A percentile compares a stretch with the other conserved stretches of the same genome.
phyloP scores from a whole-genome alignment of 35 echinoderm and acorn worm genomes.

The Patiria miniata region DNA sequence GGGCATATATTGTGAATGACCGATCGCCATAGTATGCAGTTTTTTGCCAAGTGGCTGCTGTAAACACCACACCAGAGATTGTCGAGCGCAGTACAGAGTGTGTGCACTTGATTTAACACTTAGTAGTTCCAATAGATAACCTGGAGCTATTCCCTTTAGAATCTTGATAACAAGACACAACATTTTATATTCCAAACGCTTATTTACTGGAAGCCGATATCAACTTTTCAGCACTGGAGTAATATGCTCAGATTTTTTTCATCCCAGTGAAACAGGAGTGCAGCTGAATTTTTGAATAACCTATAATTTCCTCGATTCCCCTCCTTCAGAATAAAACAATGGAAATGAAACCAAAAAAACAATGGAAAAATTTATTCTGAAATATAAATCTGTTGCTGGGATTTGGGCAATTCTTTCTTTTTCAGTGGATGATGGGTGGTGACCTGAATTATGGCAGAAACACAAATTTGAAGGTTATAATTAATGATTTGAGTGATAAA shows the following conservation, averaged over 20 bases:
- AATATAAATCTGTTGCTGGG: too few relatives aligned
- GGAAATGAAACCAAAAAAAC: too few relatives aligned
- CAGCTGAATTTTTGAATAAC: conserved; percentile 14
- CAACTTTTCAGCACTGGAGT: not conserved
- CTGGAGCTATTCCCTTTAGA: conserved; percentile 2
- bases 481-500: too few relatives aligned
- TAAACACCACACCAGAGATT: not conserved
- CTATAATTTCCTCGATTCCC: conserved; percentile 5
- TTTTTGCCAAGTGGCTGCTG: not conserved
- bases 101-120: not conserved
- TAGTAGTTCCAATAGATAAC: not conserved
- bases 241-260: conserved; percentile 7
- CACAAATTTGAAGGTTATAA: too few relatives aligned
- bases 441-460: too few relatives aligned
- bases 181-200: not conserved
- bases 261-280: not conserved
- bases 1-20: not conserved
- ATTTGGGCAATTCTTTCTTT: too few relatives aligned
- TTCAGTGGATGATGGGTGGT: too few relatives aligned
- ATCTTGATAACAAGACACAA: not conserved
- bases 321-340: too few relatives aligned
- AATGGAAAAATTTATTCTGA: too few relatives aligned
- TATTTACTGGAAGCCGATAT: not conserved
- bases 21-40: not conserved
- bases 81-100: not conserved